Conservation (phyloP, 2,888 invertebrate species). For the Chymomyza fuscimana region DNA sequence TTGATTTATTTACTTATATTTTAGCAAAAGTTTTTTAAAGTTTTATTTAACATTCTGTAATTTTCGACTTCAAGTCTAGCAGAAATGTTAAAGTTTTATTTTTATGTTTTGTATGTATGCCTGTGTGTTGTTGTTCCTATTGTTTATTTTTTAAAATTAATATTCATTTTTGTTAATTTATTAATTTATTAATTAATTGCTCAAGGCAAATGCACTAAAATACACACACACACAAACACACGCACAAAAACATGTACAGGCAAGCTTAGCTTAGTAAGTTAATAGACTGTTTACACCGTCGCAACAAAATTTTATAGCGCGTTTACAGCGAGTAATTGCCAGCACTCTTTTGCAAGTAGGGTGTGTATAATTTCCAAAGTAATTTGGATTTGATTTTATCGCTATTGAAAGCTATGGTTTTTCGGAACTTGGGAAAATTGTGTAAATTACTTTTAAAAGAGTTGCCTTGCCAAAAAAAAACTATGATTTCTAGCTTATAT, state of each 20-base stretch:
- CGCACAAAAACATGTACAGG: not conserved
- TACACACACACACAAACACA: not conserved
- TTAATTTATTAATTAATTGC: conserved; percentile 1
- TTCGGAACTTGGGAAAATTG: too few species aligned
- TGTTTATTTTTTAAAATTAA: not conserved
- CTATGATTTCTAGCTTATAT: too few species aligned
- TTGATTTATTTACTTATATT: conserved; percentile 17
- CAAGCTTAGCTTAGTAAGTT: not conserved
- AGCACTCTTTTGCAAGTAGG: not conserved
- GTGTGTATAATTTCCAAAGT: too few species aligned
- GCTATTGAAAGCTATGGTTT: too few species aligned
- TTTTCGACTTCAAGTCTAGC: not conserved
- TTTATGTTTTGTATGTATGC: conserved; percentile 9
- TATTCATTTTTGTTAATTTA: too few species aligned
- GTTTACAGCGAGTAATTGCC: not conserved
- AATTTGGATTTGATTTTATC: too few species aligned
- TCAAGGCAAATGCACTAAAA: not conserved
- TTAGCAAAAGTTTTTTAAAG: not conserved
- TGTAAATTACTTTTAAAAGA: too few species aligned
- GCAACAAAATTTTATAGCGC: not conserved
- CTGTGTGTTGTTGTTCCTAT: not conserved
- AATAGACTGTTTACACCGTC: not conserved
- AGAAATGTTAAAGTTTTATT: not conserved
- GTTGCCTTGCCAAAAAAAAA: too few species aligned
- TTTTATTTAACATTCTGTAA: conserved; percentile 1